Evolutionary conservation across 2,113 vertebrate species (phyloP), one percentile per base, ranked within the genome.

Genomic region (Mus spicilegus): DNA sequence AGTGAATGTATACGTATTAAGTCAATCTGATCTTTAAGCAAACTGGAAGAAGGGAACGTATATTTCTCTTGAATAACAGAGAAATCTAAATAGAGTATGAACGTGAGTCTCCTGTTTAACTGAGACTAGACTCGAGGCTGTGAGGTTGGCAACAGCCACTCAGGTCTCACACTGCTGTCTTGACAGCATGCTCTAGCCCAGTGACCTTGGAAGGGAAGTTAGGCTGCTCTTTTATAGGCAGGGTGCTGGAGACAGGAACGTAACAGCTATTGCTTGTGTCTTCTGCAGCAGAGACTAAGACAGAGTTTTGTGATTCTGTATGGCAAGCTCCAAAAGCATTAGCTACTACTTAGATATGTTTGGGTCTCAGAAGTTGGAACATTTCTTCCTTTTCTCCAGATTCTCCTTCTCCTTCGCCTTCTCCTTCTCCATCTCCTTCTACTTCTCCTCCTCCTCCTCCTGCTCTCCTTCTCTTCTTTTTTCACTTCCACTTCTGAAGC

Each of bases 31-130:
- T 54, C 36, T 54, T 81, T 13, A 82, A 61, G n/a, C 67, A 70
- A 58, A 39, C 10, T 36, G 26, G 11, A 39, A 33, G 54, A 72
- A 76, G 20, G 13, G 19, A 54, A 87, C 24, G 26, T 5, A 16
- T 11, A 24, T n/a, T 61, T 88, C 36, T 88, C 3, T 70, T 75
- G 56, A 26, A 30, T 11, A 72, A 36, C 9, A 30, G 3, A 30
- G 3, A 36, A 76, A 58, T 19, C 17, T 33, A 24, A 67, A 26
- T 7, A 1, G 65, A 58, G 39, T 19, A 46, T 7, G 58, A 16
- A 1, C 2, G 1, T 17, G 72, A 76, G 26, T 5, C 1, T 67
- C 8, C 0, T 0, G 3, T 46, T 65, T n/a, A 3, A 9, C 36
- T 58, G 4, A 65, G 0, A 2, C 3, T 5, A n/a, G 13, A 19